Evolutionary conservation across 1,140 invertebrate genomes (phyloP).

Genomic region (Aphelinus certus): DNA sequence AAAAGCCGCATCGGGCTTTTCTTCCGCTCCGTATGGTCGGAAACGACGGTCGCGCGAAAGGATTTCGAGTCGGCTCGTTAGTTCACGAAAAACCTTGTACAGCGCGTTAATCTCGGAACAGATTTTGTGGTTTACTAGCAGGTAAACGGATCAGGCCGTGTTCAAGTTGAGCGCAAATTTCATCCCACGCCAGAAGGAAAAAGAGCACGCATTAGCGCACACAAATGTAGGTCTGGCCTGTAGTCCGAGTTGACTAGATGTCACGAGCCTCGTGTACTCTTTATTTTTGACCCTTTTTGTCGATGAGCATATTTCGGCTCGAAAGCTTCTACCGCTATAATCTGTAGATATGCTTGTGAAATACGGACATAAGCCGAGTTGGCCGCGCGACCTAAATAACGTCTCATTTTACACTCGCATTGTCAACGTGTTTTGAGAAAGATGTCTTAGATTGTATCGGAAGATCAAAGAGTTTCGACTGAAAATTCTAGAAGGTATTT

Average conservation of each 20-base stretch:
- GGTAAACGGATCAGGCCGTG: constrained; percentile 45
- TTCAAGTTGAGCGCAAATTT: background rate
- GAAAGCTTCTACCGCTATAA: constrained; percentile 11
- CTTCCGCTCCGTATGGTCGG: too few species aligned
- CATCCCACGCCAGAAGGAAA: background rate
- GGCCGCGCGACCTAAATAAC: background rate
- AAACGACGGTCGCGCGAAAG: too few species aligned
- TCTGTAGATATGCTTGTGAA: background rate
- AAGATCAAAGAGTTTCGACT: background rate
- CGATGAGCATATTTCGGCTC: background rate
- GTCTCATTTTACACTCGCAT: constrained; percentile 2
- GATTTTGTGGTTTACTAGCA: constrained; percentile 36
- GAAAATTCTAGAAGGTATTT: too few species aligned
- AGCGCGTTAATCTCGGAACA: constrained; percentile 43
- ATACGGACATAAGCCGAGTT: constrained; percentile 28
- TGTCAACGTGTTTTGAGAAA: background rate
- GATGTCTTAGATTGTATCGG: background rate
- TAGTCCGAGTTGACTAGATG: background rate
- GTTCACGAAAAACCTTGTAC: too few species aligned
- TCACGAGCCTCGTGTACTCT: background rate
- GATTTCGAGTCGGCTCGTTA: too few species aligned
- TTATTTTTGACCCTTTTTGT: background rate
- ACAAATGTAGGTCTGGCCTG: too few species aligned
- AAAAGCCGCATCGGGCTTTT: too few species aligned
- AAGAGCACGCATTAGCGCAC: constrained; percentile 9